Conservation (phyloP, 1,140 invertebrate species). For the Mesaphorura yosii region DNA sequence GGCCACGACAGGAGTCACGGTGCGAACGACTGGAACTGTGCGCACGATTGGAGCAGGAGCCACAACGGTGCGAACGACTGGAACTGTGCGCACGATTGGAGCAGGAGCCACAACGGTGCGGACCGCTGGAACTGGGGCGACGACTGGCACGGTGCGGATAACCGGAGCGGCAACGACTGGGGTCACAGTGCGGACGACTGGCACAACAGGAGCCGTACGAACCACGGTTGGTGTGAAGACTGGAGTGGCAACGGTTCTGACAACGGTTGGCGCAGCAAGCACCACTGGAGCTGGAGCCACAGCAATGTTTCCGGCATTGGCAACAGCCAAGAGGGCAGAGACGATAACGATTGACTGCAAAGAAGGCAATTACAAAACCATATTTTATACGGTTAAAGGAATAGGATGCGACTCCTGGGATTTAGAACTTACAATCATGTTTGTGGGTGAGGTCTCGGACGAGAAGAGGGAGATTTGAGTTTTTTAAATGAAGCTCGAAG, state of each 20-base stretch:
- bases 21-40: constrained; percentile 1
- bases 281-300: neutral
- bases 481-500: too few species aligned
- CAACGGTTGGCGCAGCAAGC: constrained; percentile 7
- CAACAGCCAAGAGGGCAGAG: constrained; percentile 8
- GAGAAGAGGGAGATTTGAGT: too few species aligned
- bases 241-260: too few species aligned
- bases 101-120: neutral
- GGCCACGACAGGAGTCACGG: constrained; percentile 1
- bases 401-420: neutral
- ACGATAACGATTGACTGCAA: neutral
- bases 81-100: neutral
- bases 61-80: constrained; percentile 6
- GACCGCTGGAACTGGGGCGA: neutral
- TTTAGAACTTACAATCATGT: neutral
- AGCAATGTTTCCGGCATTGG: constrained; percentile 10
- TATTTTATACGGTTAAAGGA: neutral
- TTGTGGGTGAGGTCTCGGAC: too few species aligned
- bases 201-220: too few species aligned
- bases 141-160: too few species aligned
- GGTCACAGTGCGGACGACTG: neutral
- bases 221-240: too few species aligned
- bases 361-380: neutral
- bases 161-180: too few species aligned
- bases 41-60: constrained; percentile 2